Percentiles rank a stretch among this genome's conserved stretches.
phyloP scores from a whole-genome alignment of 1,140 invertebrate species.

The Achatina immaculata region DNA sequence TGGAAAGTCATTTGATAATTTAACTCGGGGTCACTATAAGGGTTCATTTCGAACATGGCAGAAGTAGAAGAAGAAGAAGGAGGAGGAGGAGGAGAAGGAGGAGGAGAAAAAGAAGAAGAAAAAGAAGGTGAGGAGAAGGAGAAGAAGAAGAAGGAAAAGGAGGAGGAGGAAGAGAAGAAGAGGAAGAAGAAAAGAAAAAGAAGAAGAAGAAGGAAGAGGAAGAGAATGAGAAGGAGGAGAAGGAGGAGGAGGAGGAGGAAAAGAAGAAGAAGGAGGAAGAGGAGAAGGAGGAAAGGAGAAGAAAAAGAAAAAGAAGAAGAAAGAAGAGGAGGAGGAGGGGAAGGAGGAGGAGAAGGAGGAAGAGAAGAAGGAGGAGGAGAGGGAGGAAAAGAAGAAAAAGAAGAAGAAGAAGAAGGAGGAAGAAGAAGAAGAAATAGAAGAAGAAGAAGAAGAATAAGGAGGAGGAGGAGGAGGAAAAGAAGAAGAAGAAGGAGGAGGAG shows the following conservation, averaged over 20 bases:
- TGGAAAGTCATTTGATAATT: too few species aligned
- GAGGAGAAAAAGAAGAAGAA: too few species aligned
- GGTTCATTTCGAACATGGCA: too few species aligned
- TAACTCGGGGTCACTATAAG: too few species aligned
- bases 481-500: neutral
- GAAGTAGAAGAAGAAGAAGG: too few species aligned
- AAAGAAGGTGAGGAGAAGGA: too few species aligned
- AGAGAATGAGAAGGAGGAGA: neutral
- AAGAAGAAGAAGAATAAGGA: neutral
- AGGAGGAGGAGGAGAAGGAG: too few species aligned
- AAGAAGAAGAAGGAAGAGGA: neutral
- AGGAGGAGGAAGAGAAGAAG: too few species aligned
- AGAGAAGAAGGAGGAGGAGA: neutral
- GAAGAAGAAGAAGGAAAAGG: too few species aligned
- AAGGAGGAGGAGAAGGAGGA: neutral
- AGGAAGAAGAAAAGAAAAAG: neutral
- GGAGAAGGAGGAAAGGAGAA: neutral
- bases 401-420: neutral
- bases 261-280: neutral
- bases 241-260: neutral
- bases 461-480: neutral
- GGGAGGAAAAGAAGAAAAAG: constrained; percentile 4
- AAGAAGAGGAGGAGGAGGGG: neutral
- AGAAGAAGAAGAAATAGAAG: neutral
- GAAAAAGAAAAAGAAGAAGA: constrained; percentile 12